Base-by-base conservation (phyloP, 2,797 vertebrate genomes). In the Paguma larvata region DNA sequence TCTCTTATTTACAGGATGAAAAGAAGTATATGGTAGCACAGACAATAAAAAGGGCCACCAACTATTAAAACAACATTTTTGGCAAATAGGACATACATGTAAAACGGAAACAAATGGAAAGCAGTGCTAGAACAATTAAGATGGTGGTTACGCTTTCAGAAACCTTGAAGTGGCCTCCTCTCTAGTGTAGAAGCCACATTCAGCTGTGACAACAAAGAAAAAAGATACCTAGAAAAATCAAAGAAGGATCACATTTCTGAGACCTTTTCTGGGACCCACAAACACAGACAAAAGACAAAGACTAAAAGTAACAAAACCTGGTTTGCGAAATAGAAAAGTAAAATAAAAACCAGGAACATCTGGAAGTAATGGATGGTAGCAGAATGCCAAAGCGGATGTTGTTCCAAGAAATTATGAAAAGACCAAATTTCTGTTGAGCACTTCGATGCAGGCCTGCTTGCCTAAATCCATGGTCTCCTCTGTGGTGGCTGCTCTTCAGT, bases 291-390 rank as follows among this genome's bases (percentile, higher is more conserved):
- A 79, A 79, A 92, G 88, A 83, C 84, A 96, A 92, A 79, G 44
- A 82, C 62, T 94, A 85, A 96, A 95, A 95, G 44, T 34, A 94
- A 68, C 80, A 94, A 88, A 88, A 87, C 25, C 65, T 44, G 12
- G 44, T 77, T 83, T 98, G 23, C 68, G 73, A 94, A 96, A 87
- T 34, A 51, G 46, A 89, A 95, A 94, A 79, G 53, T n/a, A 34
- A 59, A 82, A 83, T 59, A 32, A 84, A 93, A 88, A 73, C n/a
- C 51, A 92, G 75, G 82, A 73, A 78, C 83, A 96, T 95, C 94
- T 98, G 95, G 97, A 97, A 97, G 93, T 78, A 80, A 89, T 94
- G 93, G 83, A 48, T 83, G 62, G 86, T 46, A 92, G 91, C 41
- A 91, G 70, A 93, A 86, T 48, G 85, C 72, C 93, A 94, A 85